Evolutionary conservation across 2,888 invertebrate genomes (phyloP).

Genomic region (Eupithecia dodoneata): DNA sequence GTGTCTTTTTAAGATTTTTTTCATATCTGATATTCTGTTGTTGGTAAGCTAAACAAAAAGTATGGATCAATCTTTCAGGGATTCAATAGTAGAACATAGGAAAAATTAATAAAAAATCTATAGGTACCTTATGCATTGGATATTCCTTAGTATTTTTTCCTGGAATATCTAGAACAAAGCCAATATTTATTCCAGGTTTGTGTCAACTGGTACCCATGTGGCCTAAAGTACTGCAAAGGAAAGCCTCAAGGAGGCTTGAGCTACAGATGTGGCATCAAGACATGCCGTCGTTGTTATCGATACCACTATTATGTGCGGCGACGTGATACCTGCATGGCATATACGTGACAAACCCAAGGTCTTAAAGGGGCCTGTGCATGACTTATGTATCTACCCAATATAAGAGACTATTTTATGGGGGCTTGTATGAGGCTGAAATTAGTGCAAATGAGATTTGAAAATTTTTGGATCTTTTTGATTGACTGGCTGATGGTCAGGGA

Average conservation of each 20-base stretch:
- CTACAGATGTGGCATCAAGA: slow-evolving; percentile 98
- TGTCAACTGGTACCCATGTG: slow-evolving; percentile 98
- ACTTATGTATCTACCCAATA: slow-evolving; percentile 43
- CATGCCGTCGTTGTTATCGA: slow-evolving; percentile 94
- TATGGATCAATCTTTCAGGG: not conserved
- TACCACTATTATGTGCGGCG: slow-evolving; percentile 94
- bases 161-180: not conserved
- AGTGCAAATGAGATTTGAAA: slow-evolving; percentile 27
- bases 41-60: not conserved
- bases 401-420: slow-evolving; percentile 18
- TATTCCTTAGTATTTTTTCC: not conserved
- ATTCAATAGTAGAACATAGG: not conserved
- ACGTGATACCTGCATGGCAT: slow-evolving; percentile 84
- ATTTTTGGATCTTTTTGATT: slow-evolving; percentile 2
- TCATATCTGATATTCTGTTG: not conserved
- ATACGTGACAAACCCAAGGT: slow-evolving; percentile 67
- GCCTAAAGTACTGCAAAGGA: slow-evolving; percentile 96
- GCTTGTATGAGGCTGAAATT: slow-evolving; percentile 30
- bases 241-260: slow-evolving; percentile 87
- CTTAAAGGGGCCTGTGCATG: slow-evolving; percentile 44
- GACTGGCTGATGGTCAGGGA: not conserved
- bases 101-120: not conserved
- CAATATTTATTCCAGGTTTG: slow-evolving; percentile 77
- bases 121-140: not conserved
- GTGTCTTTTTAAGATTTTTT: not conserved